Percentiles rank a stretch among this genome's conserved stretches.
Conservation (phyloP, 2,888 invertebrate species). For the Dyspetes luteomarginatus region DNA sequence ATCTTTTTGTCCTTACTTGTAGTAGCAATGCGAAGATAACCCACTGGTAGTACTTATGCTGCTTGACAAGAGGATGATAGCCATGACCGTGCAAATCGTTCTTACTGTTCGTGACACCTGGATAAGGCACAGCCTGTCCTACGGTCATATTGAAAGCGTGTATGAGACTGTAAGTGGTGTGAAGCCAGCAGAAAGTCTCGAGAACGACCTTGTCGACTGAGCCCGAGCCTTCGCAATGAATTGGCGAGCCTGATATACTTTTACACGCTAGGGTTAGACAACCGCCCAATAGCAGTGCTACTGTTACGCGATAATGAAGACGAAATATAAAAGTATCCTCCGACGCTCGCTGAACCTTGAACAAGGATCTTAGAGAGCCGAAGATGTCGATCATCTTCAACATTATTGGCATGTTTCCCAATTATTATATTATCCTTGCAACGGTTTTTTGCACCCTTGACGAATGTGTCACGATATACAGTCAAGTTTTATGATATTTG, state of each 20-base stretch:
- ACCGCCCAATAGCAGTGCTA: constrained; percentile 84
- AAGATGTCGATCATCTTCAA: constrained; percentile 82
- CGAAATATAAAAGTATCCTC: constrained; percentile 84
- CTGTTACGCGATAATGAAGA: constrained; percentile 85
- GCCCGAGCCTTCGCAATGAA: constrained; percentile 83
- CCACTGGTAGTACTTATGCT: constrained; percentile 86
- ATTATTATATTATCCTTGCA: neutral
- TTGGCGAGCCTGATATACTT: constrained; percentile 82
- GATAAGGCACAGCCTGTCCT: constrained; percentile 89
- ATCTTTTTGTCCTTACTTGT: constrained; percentile 82
- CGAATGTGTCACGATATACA: neutral
- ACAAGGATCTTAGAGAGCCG: constrained; percentile 81
- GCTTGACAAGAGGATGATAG: constrained; percentile 81
- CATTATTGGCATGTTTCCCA: constrained; percentile 79
- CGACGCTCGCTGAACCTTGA: constrained; percentile 80
- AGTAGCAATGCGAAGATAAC: constrained; percentile 86
- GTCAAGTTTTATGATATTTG: neutral
- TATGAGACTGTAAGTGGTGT: constrained; percentile 94
- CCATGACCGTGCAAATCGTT: constrained; percentile 84
- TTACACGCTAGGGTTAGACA: constrained; percentile 85
- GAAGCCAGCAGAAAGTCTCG: constrained; percentile 97
- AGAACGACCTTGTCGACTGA: constrained; percentile 89
- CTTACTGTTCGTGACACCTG: constrained; percentile 89
- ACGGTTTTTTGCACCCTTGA: neutral
- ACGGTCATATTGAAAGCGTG: constrained; percentile 87